Evolutionary conservation across 1,140 invertebrate species (phyloP), one percentile per base, ranked within the genome.

Genomic region (Physella acuta): DNA sequence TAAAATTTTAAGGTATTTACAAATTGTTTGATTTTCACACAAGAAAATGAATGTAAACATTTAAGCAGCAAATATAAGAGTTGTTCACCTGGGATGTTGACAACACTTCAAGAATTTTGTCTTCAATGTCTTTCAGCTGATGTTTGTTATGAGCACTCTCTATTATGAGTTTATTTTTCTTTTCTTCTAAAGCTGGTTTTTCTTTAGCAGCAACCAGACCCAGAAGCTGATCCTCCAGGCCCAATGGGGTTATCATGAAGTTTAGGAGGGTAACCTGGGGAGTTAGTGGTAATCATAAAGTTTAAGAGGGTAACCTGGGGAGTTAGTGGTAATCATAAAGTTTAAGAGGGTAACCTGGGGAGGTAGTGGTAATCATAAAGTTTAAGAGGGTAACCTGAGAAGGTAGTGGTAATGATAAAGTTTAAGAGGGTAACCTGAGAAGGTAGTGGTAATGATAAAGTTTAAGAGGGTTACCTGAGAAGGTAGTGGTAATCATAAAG

Each of bases 41-140:
- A 49, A 11, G 11, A 49, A 49, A 49, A 49, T n/a, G 11, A 49
- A 49, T 14, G n/a, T n/a, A 14, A 49, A 49, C 11, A 49, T 14
- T 49, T 49, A 49, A 14, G 11, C 11, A 49, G 44, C 44, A 49
- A 49, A 49, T 14, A 11, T 14, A 11, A n/a, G n/a, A n/a, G n/a
- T 8, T 31, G 30, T 33, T 30, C 66, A 85, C 83, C 80, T 85
- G 85, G 0, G 89, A 90, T 24, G 86, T 74, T 14, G 87, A 92
- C 1, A 98, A 87, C 71, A 95, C 90, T 83, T 93, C 88, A 0
- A 98, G 86, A 71, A 98, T 98, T 84, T 95, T 92, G 81, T 97
- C 93, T 86, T 98, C 95, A 4, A 95, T 94, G 78, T 97, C 94
- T 81, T 96, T 93, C 37, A 98, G 81, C 76, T 93, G 88, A 63